A percentile compares a stretch with the other conserved stretches of the same genome.
These are phyloP conservation scores for Dendrocincla tyrannina DNA, from an alignment of 2,797 vertebrate genomes.

Conservation along the genomic window DNA sequence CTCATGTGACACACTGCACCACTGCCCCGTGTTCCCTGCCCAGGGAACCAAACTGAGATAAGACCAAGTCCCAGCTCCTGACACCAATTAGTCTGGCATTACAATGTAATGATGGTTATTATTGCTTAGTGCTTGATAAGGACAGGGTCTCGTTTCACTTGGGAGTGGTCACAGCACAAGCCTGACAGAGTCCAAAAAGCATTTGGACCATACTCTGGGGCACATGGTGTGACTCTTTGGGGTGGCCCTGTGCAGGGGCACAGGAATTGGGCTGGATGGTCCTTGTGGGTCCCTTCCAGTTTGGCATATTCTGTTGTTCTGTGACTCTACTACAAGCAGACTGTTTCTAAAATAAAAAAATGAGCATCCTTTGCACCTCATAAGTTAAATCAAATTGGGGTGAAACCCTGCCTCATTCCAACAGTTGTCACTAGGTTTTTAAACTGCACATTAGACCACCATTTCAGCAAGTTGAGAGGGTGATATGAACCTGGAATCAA, in stretches of 20 bases:
- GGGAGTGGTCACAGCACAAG: background rate
- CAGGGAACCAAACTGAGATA: background rate
- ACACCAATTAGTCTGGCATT: background rate
- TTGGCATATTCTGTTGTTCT: background rate
- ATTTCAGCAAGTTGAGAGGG: background rate
- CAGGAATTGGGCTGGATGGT: background rate
- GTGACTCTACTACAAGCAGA: background rate
- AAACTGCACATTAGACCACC: background rate
- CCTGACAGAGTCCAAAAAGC: background rate
- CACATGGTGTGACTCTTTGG: background rate
- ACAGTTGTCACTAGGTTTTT: background rate
- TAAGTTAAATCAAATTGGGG: background rate
- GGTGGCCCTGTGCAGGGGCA: background rate
- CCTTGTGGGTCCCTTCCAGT: background rate
- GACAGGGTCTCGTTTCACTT: background rate
- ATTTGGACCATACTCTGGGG: background rate
- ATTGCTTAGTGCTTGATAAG: constrained; percentile 9
- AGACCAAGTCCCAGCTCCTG: constrained; percentile 5
- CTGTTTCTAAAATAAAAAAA: background rate
- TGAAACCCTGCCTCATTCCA: constrained; percentile 1
- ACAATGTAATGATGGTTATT: background rate
- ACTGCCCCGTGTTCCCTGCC: background rate
- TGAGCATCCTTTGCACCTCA: background rate
- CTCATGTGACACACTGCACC: background rate
- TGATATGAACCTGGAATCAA: constrained; percentile 5